Base-by-base conservation (phyloP, 2,888 invertebrate species). In the Penaeus monodon region DNA sequence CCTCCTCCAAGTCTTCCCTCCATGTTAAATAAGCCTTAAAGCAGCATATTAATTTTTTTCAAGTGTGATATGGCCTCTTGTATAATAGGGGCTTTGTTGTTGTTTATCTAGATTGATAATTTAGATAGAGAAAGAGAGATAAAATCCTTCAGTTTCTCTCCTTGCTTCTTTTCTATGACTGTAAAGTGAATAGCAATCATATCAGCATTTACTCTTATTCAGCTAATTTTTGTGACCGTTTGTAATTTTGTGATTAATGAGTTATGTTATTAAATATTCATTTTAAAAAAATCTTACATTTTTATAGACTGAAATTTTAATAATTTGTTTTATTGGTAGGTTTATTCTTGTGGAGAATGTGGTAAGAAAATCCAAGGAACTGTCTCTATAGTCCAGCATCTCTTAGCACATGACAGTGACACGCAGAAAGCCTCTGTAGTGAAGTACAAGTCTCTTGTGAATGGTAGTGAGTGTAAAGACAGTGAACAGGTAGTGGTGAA, bases 281-380 rank as follows among this genome's bases (percentile, higher is more conserved):
- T 14, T 12, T 20, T 8, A 4, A 66, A 22, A 22, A 27, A 29
- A n/a, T 27, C 29, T 68, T 24, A 6, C n/a, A 68, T 38, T 44
- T n/a, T 49, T 49, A 1, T 78, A 27, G 63, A 57, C 14, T n/a
- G 4, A 17, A 38, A 22, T 2, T 24, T 57, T 12, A 33, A 24
- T 27, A 17, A 10, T 12, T 38, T 57, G 22, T 81, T 79, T 24
- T 49, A 17, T n/a, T 63, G 57, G 1, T 88, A 90, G 90, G 90
- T 88, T 3, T 90, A 90, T 68, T 83, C 84, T 24, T 90, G 90
- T 63, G 90, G 90, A 7, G 90, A 90, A 65, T 90, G 90, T 83
- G 84, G 87, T 74, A 88, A 77, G 74, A 88, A 87, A 66, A 87
- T 90, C 65, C 88, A 90, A 65, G 90, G 90, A n/a, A 88, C 88